These are phyloP conservation scores for Dicrostonyx torquatus DNA, from an alignment of 2,797 vertebrate species.

Conservation along the genomic window DNA sequence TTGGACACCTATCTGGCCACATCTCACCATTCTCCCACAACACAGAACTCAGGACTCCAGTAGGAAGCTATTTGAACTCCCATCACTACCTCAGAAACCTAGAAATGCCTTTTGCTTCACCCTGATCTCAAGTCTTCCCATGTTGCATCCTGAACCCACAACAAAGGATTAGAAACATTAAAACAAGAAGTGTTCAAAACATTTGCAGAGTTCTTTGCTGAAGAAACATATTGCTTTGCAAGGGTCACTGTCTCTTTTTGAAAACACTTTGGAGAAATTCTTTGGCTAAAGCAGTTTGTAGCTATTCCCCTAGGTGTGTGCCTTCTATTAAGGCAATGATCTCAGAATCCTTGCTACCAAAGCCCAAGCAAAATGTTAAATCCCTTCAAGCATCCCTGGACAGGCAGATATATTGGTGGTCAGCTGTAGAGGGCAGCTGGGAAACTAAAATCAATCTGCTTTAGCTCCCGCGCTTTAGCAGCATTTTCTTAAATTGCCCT, in stretches of 20 bases:
- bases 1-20: not conserved
- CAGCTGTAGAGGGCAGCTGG: conserved; percentile 49
- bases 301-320: conserved; percentile 23
- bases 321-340: conserved; percentile 74
- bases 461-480: conserved; percentile 62
- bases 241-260: conserved; percentile 45
- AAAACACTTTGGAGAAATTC: conserved; percentile 63
- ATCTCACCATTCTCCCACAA: not conserved
- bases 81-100: not conserved
- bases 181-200: conserved; percentile 48
- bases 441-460: conserved; percentile 77
- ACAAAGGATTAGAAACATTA: conserved; percentile 2
- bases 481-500: conserved; percentile 70
- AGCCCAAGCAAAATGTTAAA: conserved; percentile 74
- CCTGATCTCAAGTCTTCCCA: conserved; percentile 26
- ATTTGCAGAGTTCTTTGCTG: conserved; percentile 48
- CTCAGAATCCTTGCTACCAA: conserved; percentile 74
- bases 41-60: not conserved
- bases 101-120: conserved; percentile 37
- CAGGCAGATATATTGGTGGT: conserved; percentile 76
- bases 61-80: not conserved
- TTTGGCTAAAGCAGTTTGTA: conserved; percentile 59
- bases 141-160: not conserved
- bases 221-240: conserved; percentile 44
- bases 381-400: conserved; percentile 61